Percentiles rank a stretch among this genome's conserved stretches.
Conservation (phyloP, 2,797 vertebrate genomes). For the Peromyscus melanophrys region DNA sequence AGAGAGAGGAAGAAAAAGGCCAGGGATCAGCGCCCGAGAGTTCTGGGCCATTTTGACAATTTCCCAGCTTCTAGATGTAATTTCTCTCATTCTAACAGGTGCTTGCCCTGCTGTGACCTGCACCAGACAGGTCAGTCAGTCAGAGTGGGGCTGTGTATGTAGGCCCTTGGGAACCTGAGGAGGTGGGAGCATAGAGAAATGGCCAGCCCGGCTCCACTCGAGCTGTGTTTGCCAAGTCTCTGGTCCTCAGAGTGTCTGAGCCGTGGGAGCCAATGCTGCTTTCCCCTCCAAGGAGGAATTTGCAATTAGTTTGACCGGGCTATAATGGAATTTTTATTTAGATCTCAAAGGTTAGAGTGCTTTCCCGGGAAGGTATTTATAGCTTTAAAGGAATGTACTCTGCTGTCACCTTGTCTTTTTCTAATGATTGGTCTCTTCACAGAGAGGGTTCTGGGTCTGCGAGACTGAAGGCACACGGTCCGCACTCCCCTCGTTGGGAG, state of each 20-base stretch:
- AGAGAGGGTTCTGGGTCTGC: neutral
- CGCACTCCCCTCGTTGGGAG: slow-evolving; percentile 22
- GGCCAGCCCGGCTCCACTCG: neutral
- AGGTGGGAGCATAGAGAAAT: neutral
- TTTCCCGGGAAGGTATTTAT: slow-evolving; percentile 53
- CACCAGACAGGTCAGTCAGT: neutral
- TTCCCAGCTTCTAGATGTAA: neutral
- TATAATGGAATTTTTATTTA: slow-evolving; percentile 62
- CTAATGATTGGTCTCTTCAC: neutral
- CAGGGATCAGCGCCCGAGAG: neutral
- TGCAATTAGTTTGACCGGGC: slow-evolving; percentile 9
- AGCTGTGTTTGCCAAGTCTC: neutral
- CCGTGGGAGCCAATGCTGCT: neutral
- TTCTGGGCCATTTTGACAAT: slow-evolving; percentile 43
- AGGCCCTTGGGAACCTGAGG: neutral
- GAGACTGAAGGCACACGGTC: neutral
- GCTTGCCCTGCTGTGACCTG: neutral
- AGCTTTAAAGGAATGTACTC: slow-evolving; percentile 44
- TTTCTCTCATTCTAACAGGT: slow-evolving; percentile 20
- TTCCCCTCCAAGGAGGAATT: neutral
- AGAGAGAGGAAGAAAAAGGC: neutral
- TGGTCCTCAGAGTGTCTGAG: neutral
- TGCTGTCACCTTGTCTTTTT: neutral
- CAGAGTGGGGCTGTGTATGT: fast-evolving
- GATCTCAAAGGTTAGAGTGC: slow-evolving; percentile 68